Conservation (phyloP, 2,113 vertebrate genomes). For the Salvelinus namaycush region DNA sequence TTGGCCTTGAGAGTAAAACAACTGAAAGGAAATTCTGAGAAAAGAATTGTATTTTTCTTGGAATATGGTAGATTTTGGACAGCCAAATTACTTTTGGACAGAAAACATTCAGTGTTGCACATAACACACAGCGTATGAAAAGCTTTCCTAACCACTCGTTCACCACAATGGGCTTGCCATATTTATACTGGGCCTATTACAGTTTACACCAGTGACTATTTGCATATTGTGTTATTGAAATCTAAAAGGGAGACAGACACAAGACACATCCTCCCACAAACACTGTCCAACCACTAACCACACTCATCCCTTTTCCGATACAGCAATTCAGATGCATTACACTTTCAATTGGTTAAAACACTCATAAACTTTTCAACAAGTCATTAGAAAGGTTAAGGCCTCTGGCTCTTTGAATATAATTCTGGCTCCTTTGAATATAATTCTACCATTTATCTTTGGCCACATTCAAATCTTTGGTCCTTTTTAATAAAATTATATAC, state of each 20-base stretch:
- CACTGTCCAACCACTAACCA: background rate
- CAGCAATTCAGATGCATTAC: background rate
- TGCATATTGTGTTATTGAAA: too few relatives aligned
- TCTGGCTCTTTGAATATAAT: background rate
- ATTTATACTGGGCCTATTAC: background rate
- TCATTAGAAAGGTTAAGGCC: background rate
- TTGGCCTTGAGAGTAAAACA: background rate
- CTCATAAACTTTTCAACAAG: background rate
- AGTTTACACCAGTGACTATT: too few relatives aligned
- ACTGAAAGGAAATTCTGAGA: constrained; percentile 15
- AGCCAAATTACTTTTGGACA: constrained; percentile 22
- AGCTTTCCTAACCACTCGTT: constrained; percentile 11
- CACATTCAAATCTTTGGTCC: background rate
- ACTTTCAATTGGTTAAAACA: background rate
- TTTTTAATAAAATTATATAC: background rate
- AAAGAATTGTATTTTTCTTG: constrained; percentile 57
- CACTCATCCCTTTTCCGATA: background rate
- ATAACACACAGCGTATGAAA: constrained; percentile 1
- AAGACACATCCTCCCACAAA: too few relatives aligned
- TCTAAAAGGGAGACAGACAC: too few relatives aligned
- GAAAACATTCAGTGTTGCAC: constrained; percentile 28
- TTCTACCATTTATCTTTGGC: background rate
- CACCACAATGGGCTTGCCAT: background rate
- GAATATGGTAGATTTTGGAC: constrained; percentile 38
- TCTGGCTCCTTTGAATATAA: background rate